phyloP scores from a whole-genome alignment of 2,797 vertebrate genomes.

The Acanthis flammea region DNA sequence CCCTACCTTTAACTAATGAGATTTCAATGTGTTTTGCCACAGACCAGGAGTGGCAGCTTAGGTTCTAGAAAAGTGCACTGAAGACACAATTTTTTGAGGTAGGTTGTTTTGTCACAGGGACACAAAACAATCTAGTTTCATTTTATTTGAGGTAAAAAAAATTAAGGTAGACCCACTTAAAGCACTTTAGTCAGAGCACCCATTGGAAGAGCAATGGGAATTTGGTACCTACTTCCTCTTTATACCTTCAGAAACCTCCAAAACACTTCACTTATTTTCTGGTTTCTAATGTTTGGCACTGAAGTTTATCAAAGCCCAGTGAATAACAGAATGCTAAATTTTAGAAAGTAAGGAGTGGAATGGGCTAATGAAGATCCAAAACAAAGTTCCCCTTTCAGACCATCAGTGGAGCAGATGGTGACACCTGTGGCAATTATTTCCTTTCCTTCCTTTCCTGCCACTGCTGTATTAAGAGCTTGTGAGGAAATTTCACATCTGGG shows the following conservation, averaged over 20 bases:
- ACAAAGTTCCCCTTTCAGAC: conserved; percentile 41
- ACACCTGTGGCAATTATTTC: conserved; percentile 45
- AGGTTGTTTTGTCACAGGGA: not conserved
- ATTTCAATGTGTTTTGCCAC: not conserved
- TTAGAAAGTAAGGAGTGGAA: not conserved
- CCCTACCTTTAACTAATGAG: not conserved
- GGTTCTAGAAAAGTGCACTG: not conserved
- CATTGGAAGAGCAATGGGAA: not conserved
- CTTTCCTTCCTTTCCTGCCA: not conserved
- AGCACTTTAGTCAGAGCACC: not conserved
- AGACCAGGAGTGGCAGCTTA: not conserved
- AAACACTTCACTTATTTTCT: not conserved
- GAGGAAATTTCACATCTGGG: conserved; percentile 22
- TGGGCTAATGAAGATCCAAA: not conserved
- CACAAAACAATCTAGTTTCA: not conserved
- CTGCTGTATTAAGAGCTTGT: not conserved
- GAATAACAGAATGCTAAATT: not conserved
- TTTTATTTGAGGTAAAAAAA: not conserved
- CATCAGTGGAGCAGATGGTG: not conserved
- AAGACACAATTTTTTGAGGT: not conserved
- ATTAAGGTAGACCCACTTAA: not conserved
- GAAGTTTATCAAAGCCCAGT: not conserved
- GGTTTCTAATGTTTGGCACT: not conserved
- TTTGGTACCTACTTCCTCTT: not conserved
- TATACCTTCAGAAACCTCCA: not conserved